These are phyloP conservation scores for Thelaira solivaga DNA, from an alignment of 2,888 invertebrate species.

Conservation along the genomic window DNA sequence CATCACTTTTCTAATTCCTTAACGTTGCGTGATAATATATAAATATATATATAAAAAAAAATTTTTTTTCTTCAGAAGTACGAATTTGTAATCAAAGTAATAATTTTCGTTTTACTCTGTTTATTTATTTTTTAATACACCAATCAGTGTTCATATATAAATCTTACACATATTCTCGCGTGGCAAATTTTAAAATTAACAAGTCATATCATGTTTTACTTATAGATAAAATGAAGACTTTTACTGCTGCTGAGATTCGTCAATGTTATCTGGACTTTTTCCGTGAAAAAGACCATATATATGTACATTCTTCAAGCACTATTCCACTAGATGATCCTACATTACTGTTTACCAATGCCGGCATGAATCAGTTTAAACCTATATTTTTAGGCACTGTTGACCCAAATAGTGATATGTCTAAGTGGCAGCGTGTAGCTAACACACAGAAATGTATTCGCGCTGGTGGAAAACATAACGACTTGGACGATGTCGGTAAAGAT, in stretches of 20 bases:
- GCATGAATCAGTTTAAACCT: conserved; percentile 99
- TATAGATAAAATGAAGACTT: conserved; percentile 66
- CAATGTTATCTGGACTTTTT: conserved; percentile 93
- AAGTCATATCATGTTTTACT: background rate
- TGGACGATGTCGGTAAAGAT: conserved; percentile 99
- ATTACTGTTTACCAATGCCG: conserved; percentile 97
- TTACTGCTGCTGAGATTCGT: conserved; percentile 86
- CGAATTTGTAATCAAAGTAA: too few relatives aligned
- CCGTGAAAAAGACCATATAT: conserved; percentile 90
- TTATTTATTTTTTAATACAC: too few relatives aligned
- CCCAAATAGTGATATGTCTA: conserved; percentile 96
- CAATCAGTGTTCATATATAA: too few relatives aligned
- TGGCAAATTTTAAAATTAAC: background rate
- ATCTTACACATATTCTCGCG: too few relatives aligned
- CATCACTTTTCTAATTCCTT: too few relatives aligned
- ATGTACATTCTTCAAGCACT: conserved; percentile 98
- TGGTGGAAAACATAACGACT: conserved; percentile 99
- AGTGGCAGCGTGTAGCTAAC: conserved; percentile 92
- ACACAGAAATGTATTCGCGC: conserved; percentile 99
- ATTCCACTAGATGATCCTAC: conserved; percentile 99
- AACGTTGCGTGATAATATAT: too few relatives aligned
- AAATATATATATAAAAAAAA: too few relatives aligned
- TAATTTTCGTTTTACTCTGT: too few relatives aligned
- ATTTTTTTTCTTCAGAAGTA: too few relatives aligned
- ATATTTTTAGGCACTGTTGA: conserved; percentile 97